Conservation (phyloP, 2,113 vertebrate genomes). For the Seriola dumerili region DNA sequence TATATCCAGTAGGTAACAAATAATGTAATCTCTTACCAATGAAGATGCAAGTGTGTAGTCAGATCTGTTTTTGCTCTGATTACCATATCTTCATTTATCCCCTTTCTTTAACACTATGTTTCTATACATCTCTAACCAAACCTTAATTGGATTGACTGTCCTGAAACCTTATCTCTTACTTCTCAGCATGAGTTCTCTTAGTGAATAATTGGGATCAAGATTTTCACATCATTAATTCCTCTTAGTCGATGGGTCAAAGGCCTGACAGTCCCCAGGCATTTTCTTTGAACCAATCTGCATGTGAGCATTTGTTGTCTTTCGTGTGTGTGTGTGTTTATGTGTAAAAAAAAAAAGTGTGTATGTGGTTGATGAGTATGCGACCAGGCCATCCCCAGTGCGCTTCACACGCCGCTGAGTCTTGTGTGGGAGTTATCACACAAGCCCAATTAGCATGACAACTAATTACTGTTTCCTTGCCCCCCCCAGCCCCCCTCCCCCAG, state of each 20-base stretch:
- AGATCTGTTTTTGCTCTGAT: neutral
- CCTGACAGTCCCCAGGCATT: constrained; percentile 33
- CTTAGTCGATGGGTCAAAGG: constrained; percentile 45
- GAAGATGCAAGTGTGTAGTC: neutral
- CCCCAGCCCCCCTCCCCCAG: constrained; percentile 46
- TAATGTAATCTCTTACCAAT: neutral
- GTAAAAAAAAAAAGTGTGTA: neutral
- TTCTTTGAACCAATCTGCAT: constrained; percentile 42
- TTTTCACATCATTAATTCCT: constrained; percentile 56
- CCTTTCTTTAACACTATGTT: too few relatives aligned
- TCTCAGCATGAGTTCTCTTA: neutral
- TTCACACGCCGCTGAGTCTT: constrained; percentile 55
- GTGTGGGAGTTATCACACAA: constrained; percentile 74
- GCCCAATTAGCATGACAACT: constrained; percentile 79
- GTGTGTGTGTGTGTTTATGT: constrained; percentile 31
- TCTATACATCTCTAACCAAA: neutral
- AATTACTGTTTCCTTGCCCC: constrained; percentile 72
- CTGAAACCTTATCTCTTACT: constrained; percentile 12
- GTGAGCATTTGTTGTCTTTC: constrained; percentile 9
- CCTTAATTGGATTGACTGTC: constrained; percentile 45
- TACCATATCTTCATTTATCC: neutral
- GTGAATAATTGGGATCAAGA: constrained; percentile 56
- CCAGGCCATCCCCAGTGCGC: constrained; percentile 34
- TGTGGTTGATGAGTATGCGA: constrained; percentile 37
- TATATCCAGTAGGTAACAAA: neutral